These are phyloP conservation scores for Squalus acanthias DNA, from an alignment of 2,797 vertebrate species.

Conservation along the genomic window DNA sequence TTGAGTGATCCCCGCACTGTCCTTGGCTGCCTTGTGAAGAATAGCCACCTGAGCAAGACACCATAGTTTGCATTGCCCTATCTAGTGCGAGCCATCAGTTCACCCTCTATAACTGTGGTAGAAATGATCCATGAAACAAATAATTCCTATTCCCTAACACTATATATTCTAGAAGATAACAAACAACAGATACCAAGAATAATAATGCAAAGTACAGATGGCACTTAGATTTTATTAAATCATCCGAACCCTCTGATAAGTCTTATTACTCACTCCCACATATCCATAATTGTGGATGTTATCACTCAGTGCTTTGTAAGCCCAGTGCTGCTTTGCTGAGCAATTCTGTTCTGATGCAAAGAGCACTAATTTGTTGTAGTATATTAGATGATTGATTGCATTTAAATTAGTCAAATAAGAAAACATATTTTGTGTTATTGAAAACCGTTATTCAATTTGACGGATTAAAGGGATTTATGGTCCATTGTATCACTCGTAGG, in stretches of 20 bases:
- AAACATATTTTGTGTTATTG: not conserved
- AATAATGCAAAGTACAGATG: not conserved
- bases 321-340: not conserved
- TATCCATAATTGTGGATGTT: not conserved
- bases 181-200: not conserved
- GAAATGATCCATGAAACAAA: not conserved
- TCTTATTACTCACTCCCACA: not conserved
- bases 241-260: not conserved
- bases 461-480: no score
- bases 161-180: not conserved
- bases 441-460: no score
- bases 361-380: not conserved
- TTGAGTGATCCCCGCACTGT: not conserved
- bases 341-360: not conserved
- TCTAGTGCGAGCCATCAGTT: not conserved
- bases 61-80: not conserved
- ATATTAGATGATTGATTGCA: not conserved
- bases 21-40: not conserved
- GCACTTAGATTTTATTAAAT: not conserved
- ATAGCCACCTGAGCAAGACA: not conserved
- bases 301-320: not conserved
- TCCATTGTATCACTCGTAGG: no score
- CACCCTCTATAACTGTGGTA: not conserved
- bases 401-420: not conserved
- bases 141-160: not conserved